A percentile compares a stretch with the other conserved stretches of the same genome.
phyloP scores from a whole-genome alignment of 2,888 invertebrate species.

The Diogma glabrata region DNA sequence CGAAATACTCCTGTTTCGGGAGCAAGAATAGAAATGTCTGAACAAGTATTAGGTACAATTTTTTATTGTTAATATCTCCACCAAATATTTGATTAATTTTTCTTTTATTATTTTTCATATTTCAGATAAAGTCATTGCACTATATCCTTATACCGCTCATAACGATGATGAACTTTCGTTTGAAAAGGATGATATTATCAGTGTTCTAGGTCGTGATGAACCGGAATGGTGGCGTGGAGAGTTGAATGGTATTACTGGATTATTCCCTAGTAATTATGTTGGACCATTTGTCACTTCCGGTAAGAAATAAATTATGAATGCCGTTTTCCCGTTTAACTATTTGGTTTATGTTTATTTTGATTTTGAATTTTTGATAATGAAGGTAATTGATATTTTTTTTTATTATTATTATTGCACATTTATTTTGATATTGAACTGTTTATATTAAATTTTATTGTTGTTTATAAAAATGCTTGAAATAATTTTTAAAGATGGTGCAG shows the following conservation, averaged over 20 bases:
- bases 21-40: slow-evolving; percentile 49
- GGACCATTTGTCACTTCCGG: slow-evolving; percentile 47
- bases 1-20: slow-evolving; percentile 63
- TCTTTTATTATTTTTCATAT: slow-evolving; percentile 14
- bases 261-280: slow-evolving; percentile 96
- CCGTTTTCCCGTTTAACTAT: too few species aligned
- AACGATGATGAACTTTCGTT: slow-evolving; percentile 92
- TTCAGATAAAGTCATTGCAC: slow-evolving; percentile 76
- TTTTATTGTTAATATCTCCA: background rate
- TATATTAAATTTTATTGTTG: too few species aligned
- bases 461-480: too few species aligned
- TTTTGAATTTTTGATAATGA: too few species aligned
- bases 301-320: slow-evolving; percentile 35
- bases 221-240: slow-evolving; percentile 98
- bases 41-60: slow-evolving; percentile 35
- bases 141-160: slow-evolving; percentile 88
- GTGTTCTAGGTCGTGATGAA: slow-evolving; percentile 80
- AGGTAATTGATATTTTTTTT: slow-evolving; percentile 17
- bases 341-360: background rate
- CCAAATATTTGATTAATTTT: background rate
- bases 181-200: slow-evolving; percentile 82
- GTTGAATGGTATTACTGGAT: slow-evolving; percentile 74
- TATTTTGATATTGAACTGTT: background rate
- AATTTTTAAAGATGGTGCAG: too few species aligned
- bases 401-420: background rate